These are phyloP conservation scores for Anodontia alba DNA, from an alignment of 2,888 invertebrate genomes.

Conservation along the genomic window DNA sequence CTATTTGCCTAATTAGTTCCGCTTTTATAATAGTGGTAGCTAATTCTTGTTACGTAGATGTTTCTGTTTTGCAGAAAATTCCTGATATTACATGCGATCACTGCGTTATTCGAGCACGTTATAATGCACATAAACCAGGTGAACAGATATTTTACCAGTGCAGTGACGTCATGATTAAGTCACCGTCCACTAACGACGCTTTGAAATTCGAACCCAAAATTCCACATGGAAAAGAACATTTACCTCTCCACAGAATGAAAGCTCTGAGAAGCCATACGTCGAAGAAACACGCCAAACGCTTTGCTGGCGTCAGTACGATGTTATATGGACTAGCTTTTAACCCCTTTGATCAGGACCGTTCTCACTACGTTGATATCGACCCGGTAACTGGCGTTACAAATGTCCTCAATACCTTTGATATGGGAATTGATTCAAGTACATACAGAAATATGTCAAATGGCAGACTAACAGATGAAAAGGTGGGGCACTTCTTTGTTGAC, in stretches of 20 bases:
- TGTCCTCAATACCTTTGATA: constrained; percentile 44
- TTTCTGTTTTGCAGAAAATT: constrained; percentile 64
- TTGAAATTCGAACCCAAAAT: constrained; percentile 26
- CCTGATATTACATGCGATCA: constrained; percentile 68
- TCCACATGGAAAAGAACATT: constrained; percentile 19
- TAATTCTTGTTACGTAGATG: too few species aligned
- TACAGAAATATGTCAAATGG: not conserved
- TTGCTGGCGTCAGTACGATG: not conserved
- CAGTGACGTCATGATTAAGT: constrained; percentile 60
- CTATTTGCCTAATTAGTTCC: too few species aligned
- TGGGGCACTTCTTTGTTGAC: constrained; percentile 52
- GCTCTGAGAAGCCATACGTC: constrained; percentile 16
- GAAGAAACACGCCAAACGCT: not conserved
- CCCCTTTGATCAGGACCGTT: constrained; percentile 52
- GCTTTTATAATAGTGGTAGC: too few species aligned
- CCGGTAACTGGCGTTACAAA: constrained; percentile 46
- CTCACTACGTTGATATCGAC: constrained; percentile 54
- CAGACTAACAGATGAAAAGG: not conserved
- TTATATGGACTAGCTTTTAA: constrained; percentile 65
- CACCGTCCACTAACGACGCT: not conserved
- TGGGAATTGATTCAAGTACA: constrained; percentile 57
- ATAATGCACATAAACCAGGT: constrained; percentile 72
- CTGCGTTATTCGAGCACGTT: constrained; percentile 68
- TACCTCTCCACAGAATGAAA: constrained; percentile 38
- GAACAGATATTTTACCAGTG: constrained; percentile 72